phyloP scores from a whole-genome alignment of 2,113 vertebrate genomes.

The Tangachromis dhanisi region DNA sequence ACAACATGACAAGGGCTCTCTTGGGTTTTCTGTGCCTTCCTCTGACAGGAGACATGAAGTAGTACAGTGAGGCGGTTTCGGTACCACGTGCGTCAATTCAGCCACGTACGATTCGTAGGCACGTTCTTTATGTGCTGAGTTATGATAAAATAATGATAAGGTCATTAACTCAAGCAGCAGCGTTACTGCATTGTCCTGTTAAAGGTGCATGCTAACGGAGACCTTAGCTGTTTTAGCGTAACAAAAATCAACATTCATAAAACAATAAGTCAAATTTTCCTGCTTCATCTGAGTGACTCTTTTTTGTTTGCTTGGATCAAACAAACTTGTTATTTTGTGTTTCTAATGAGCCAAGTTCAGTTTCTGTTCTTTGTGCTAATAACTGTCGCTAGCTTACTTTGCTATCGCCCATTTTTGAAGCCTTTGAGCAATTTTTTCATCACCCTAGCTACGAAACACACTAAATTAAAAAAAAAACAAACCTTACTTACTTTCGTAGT shows the following conservation, averaged over 20 bases:
- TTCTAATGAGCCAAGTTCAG: not conserved
- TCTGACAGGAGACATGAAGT: not conserved
- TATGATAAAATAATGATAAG: not conserved
- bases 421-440: not conserved
- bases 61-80: not conserved
- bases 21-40: not conserved
- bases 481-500: not conserved
- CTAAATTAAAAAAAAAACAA: fast-evolving
- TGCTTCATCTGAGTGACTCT: not conserved
- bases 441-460: not conserved
- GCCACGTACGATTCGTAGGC: not conserved
- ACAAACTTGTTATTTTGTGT: not conserved
- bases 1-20: conserved; percentile 18
- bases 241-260: not conserved
- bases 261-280: fast-evolving
- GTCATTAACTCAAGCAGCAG: not conserved
- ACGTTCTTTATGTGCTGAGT: not conserved
- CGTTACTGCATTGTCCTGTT: not conserved
- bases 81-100: not conserved
- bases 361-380: not conserved
- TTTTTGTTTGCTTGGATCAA: not conserved
- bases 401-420: not conserved
- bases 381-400: not conserved
- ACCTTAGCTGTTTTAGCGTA: not conserved
- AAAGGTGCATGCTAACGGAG: not conserved